Base-by-base conservation (phyloP, 1,140 invertebrate genomes). In the Neuroterus valhalla region DNA sequence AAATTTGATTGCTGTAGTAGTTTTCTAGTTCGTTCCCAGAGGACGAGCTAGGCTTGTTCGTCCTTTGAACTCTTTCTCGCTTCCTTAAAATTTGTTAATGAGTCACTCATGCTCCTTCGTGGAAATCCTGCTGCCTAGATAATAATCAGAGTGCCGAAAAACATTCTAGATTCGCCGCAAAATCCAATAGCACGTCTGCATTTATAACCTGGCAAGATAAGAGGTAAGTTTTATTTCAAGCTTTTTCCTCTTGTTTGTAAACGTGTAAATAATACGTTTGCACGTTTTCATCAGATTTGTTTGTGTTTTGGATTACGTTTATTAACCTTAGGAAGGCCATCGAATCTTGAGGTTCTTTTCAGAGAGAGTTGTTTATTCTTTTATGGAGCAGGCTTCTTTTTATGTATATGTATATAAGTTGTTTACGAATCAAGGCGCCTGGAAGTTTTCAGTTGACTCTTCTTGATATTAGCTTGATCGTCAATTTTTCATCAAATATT, bases 51-150 rank as follows among this genome's bases (percentile, higher is more conserved):
- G 69, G 68, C 72, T 46, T 68, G 72, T 43, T 66, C 68, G 68
- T 71, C 68, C 67, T 66, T 70, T 52, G 26, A 43, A 67, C 55
- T 48, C 48, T 44, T 68, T 73, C 21, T 52, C 73, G 55, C 71
- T 50, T 77, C 66, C 48, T 77, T 12, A 14, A 3, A 72, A 75
- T 72, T 81, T 81, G 70, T 78, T n/a, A 79, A 81, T 72, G 71
- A 74, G 46, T 72, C 52, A 17, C 42, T 72, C 66, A 31, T 14
- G 48, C 74, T 67, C 45, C 43, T 72, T 72, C 66, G 69, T 48
- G 52, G 14, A 8, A 52, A 66, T 73, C 11, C 42, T 44, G 17
- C 15, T 38, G 4, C 31, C 8, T 8, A 38, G 31, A 38, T 10
- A 10, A 67, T 43, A 50, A 70, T 52, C 68, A 52, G 42, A 26